Percentiles rank a stretch among this genome's conserved stretches.
These are phyloP conservation scores for Agrypnia vestita DNA, from an alignment of 1,140 invertebrate species.

Conservation along the genomic window DNA sequence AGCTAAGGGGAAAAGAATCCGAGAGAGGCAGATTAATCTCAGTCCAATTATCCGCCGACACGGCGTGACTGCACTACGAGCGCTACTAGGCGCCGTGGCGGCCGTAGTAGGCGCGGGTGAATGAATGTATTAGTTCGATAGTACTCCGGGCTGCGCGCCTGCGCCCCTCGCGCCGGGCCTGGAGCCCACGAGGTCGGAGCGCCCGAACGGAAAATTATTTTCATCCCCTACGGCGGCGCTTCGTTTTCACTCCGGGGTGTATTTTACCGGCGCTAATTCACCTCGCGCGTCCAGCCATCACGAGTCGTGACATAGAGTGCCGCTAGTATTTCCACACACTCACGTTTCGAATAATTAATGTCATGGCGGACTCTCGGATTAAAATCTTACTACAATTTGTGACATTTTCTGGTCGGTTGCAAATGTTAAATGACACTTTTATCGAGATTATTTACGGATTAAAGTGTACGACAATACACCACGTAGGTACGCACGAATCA, in stretches of 20 bases:
- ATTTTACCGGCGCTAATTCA: background rate
- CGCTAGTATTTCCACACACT: slow-evolving; percentile 35
- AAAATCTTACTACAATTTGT: slow-evolving; percentile 39
- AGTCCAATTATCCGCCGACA: too few species aligned
- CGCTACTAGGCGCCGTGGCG: background rate
- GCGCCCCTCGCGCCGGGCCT: background rate
- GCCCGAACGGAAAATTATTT: slow-evolving; percentile 10
- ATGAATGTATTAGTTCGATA: slow-evolving; percentile 47
- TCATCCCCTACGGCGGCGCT: background rate
- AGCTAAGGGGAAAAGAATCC: too few species aligned
- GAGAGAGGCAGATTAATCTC: too few species aligned
- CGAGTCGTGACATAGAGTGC: slow-evolving; percentile 5
- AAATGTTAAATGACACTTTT: too few species aligned
- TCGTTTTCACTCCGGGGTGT: background rate
- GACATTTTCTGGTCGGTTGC: background rate
- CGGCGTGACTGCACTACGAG: too few species aligned
- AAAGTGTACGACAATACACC: too few species aligned
- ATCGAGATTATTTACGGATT: too few species aligned
- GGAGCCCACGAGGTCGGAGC: background rate
- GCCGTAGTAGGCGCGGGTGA: slow-evolving; percentile 49
- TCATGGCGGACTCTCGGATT: slow-evolving; percentile 35
- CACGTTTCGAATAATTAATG: slow-evolving; percentile 31
- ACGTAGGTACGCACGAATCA: too few species aligned
- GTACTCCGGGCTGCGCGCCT: slow-evolving; percentile 40
- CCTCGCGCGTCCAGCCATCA: background rate